Base-by-base conservation (phyloP, 2,888 invertebrate genomes). In the Epistrophe eligans region DNA sequence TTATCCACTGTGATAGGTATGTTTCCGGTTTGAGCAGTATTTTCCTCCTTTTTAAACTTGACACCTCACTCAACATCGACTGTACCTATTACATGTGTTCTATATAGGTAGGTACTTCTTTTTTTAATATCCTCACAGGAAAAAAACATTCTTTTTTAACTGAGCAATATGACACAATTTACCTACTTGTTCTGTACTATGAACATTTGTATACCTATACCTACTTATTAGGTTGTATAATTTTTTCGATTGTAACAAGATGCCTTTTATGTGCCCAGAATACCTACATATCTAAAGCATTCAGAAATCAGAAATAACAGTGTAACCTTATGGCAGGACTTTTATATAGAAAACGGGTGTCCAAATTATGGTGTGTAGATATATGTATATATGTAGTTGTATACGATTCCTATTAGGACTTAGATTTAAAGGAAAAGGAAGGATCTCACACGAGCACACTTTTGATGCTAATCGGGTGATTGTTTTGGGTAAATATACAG, bases 401-500 rank as follows among this genome's bases (percentile, higher is more conserved):
- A 58, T 32, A 32, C 19, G 11, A 24, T 24, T 24, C 24, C 24
- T 24, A 24, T 48, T 6, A 24, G 6, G 19, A 11, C 19, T 19
- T 24, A 35, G 7, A 1, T 24, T 6, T 2, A 24, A 13, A 52
- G 24, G 24, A 48, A 28, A 38, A 50, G 50, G 71, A 79, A 76
- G 76, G 84, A 74, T 83, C 52, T 87, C 79, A 76, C 83, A 83
- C 74, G 76, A 87, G 87, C 82, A 83, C 83, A 83, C 87, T 87
- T 83, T 83, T 83, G 87, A 87, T 87, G 87, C 74, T 87, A 87
- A 87, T 87, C 87, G 87, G 87, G 83, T 83, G 83, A 87, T 87
- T 87, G 87, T 83, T 87, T 87, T 87, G 83, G 77, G 87, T 87
- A 87, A 87, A 87, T 87, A 87, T 87, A 87, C 87, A 87, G 87